These are phyloP conservation scores for Tetragonula carbonaria DNA, from an alignment of 2,888 invertebrate genomes.

Conservation along the genomic window DNA sequence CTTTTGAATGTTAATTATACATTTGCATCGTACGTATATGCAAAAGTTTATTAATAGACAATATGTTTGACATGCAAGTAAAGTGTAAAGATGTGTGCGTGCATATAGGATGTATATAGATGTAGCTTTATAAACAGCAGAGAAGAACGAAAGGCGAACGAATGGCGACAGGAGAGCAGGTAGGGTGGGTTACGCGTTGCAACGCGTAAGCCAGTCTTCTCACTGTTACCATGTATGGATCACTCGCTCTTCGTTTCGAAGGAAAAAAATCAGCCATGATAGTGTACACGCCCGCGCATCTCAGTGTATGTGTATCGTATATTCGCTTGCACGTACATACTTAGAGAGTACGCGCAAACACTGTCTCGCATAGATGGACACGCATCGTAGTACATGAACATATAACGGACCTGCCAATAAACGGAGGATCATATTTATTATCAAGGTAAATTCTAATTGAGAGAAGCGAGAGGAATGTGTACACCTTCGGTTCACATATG, in stretches of 20 bases:
- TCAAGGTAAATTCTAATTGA: constrained; percentile 46
- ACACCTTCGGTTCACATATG: constrained; percentile 5
- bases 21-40: background rate
- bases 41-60: background rate
- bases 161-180: constrained; percentile 44
- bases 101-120: background rate
- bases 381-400: constrained; percentile 35
- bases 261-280: constrained; percentile 48
- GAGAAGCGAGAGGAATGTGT: constrained; percentile 5
- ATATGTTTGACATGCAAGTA: background rate
- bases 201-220: constrained; percentile 69
- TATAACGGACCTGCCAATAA: constrained; percentile 64
- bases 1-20: background rate
- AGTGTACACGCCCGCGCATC: constrained; percentile 53
- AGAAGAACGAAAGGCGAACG: constrained; percentile 23
- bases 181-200: constrained; percentile 73
- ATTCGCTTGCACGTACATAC: constrained; percentile 1
- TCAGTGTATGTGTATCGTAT: constrained; percentile 37
- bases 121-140: constrained; percentile 11
- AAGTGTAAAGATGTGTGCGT: background rate
- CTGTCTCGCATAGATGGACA: constrained; percentile 46
- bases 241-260: constrained; percentile 67
- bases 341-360: background rate
- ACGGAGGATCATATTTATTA: constrained; percentile 54
- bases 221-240: constrained; percentile 80